phyloP scores from a whole-genome alignment of 2,113 vertebrate genomes.

The Bettongia penicillata region DNA sequence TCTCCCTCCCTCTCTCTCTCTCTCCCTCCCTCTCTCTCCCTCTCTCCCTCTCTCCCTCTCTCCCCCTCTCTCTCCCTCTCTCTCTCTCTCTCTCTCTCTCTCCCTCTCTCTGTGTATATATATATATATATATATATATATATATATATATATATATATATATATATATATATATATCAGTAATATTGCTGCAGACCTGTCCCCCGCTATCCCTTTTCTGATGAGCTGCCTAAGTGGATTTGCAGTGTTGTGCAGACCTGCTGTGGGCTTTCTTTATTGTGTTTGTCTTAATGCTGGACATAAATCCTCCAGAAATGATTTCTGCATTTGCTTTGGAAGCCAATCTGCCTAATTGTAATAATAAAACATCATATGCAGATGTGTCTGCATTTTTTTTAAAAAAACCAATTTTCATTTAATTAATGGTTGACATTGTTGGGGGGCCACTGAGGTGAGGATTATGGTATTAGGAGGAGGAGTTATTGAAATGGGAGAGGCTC shows the following conservation, averaged over 20 bases:
- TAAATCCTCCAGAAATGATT: conserved; percentile 76
- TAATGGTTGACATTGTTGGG: conserved; percentile 66
- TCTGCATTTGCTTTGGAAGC: conserved; percentile 77
- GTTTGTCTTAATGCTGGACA: conserved; percentile 63
- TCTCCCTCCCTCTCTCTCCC: no score
- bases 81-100: no score
- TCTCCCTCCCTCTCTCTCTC: no score
- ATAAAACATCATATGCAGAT: conserved; percentile 77
- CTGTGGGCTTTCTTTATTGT: conserved; percentile 46
- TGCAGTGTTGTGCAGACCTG: conserved; percentile 22
- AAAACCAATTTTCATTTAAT: conserved; percentile 77
- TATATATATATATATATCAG: background rate
- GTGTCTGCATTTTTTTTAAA: conserved; percentile 66
- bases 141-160: no score
- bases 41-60: no score
- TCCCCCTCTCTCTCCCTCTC: no score
- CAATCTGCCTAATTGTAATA: conserved; percentile 80
- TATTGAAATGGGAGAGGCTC: conserved; percentile 25
- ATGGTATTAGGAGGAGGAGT: background rate
- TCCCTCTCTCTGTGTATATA: no score
- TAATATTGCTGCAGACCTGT: background rate
- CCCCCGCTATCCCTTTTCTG: background rate
- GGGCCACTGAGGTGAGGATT: background rate
- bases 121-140: no score
- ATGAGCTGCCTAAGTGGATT: background rate